phyloP scores from a whole-genome alignment of 2,797 vertebrate genomes.

The Sebastolobus altivelis region DNA sequence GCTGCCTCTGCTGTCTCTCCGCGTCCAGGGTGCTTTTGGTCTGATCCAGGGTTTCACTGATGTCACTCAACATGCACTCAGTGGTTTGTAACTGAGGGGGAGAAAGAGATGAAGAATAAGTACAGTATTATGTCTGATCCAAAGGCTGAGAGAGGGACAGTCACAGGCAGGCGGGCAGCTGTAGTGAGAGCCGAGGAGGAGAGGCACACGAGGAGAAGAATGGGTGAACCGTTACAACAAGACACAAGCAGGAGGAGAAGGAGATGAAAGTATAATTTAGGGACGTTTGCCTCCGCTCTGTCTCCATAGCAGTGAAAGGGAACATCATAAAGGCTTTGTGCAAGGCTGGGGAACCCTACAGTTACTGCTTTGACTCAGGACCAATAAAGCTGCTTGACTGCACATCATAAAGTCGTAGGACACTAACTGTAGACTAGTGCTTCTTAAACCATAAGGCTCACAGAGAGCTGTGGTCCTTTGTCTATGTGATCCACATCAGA shows the following conservation, averaged over 20 bases:
- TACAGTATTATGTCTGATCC: conserved; percentile 2
- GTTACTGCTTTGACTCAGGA: conserved; percentile 62
- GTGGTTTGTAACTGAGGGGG: conserved; percentile 51
- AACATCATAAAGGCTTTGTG: conserved; percentile 74
- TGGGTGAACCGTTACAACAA: conserved; percentile 23
- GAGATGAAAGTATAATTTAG: conserved; percentile 55
- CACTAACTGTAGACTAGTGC: conserved; percentile 37
- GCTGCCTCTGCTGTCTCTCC: conserved; percentile 45
- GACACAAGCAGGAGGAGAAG: conserved; percentile 25
- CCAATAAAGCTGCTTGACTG: conserved; percentile 66
- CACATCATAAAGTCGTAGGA: conserved; percentile 67
- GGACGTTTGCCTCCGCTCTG: conserved; percentile 49
- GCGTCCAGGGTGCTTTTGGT: conserved; percentile 35
- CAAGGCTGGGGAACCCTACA: conserved; percentile 55
- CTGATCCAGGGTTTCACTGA: conserved; percentile 46
- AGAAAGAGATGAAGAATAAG: conserved; percentile 14
- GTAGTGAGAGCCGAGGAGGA: conserved; percentile 20
- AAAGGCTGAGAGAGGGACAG: conserved; percentile 18
- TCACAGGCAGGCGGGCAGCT: neutral
- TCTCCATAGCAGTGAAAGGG: conserved; percentile 73
- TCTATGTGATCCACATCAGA: neutral
- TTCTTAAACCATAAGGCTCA: conserved; percentile 36
- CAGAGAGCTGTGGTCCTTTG: conserved; percentile 2
- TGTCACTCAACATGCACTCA: conserved; percentile 32
- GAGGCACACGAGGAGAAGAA: conserved; percentile 25